Percentiles rank a stretch among this genome's conserved stretches.
Evolutionary conservation across 1,140 invertebrate genomes (phyloP).

Genomic region (Pachyrhynchus sulphureomaculatus): DNA sequence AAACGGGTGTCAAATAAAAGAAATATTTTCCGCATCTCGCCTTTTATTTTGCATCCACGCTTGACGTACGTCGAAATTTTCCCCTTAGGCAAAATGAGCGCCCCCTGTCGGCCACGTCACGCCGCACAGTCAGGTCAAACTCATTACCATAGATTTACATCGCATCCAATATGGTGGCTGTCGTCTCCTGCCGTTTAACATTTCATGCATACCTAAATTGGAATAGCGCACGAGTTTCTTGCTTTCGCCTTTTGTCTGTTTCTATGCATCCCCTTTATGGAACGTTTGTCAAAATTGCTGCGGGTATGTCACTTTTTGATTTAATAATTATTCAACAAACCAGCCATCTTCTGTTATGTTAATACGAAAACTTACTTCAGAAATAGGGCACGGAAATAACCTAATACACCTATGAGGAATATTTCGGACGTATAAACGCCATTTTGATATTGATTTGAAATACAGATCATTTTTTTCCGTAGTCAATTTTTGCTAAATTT

Average conservation of each 20-base stretch:
- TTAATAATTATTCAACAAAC: too few relatives aligned
- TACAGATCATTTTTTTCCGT: too few relatives aligned
- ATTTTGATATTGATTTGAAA: too few relatives aligned
- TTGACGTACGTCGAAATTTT: background rate
- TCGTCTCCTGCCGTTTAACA: conserved; percentile 29
- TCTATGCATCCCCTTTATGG: too few relatives aligned
- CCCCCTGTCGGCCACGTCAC: conserved; percentile 24
- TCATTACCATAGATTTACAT: conserved; percentile 38
- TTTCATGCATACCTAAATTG: conserved; percentile 31
- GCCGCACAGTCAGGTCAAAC: conserved; percentile 30
- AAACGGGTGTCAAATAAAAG: background rate
- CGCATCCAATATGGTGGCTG: conserved; percentile 35
- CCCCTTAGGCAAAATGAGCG: background rate
- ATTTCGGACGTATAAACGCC: too few relatives aligned
- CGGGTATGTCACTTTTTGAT: too few relatives aligned
- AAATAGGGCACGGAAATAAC: too few relatives aligned
- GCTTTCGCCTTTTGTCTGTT: background rate
- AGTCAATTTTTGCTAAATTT: too few relatives aligned
- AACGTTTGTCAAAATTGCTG: conserved; percentile 1
- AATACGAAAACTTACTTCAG: too few relatives aligned
- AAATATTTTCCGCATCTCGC: background rate
- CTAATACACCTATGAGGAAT: too few relatives aligned
- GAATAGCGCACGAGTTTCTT: conserved; percentile 15
- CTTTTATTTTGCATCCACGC: background rate
- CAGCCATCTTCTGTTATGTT: too few relatives aligned